A percentile compares a stretch with the other conserved stretches of the same genome.
These are phyloP conservation scores for Hiodon tergisus DNA, from an alignment of 2,113 vertebrate genomes.

Conservation along the genomic window DNA sequence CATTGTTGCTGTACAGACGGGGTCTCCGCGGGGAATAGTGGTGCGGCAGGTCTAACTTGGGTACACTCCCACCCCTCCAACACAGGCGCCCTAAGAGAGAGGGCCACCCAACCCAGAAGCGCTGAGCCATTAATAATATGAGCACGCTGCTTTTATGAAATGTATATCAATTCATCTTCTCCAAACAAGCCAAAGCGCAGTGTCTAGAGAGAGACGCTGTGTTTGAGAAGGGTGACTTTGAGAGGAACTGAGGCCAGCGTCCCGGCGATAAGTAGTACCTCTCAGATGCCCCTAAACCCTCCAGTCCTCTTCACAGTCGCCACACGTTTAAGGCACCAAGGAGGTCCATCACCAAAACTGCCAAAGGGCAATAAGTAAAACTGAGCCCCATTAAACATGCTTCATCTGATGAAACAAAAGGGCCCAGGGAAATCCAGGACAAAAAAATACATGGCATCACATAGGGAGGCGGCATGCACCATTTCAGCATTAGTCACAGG, in stretches of 20 bases:
- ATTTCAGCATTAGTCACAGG: not conserved
- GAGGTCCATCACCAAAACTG: not conserved
- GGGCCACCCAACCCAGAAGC: not conserved
- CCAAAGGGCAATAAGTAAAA: no score
- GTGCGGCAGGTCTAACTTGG: not conserved
- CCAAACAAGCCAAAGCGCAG: constrained; percentile 8
- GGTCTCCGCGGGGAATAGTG: not conserved
- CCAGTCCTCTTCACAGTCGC: not conserved
- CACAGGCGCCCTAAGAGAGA: not conserved
- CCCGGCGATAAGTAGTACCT: no score
- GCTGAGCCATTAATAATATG: not conserved
- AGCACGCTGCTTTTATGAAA: constrained; percentile 10
- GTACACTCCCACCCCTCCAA: not conserved
- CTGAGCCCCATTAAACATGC: no score
- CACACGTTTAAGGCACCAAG: no score
- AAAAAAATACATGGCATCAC: not conserved
- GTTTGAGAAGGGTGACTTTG: constrained; percentile 7
- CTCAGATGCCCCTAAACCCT: not conserved
- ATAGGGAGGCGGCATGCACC: not conserved
- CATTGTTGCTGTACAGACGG: not conserved
- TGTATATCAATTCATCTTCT: constrained; percentile 18
- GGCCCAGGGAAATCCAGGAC: not conserved
- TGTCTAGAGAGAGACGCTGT: not conserved
- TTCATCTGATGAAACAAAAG: not conserved
- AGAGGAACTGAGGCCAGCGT: not conserved